Percentiles rank a stretch among this genome's conserved stretches.
Evolutionary conservation across 2,113 vertebrate species (phyloP).

Genomic region (Sinocyclocheilus maitianheensis): DNA sequence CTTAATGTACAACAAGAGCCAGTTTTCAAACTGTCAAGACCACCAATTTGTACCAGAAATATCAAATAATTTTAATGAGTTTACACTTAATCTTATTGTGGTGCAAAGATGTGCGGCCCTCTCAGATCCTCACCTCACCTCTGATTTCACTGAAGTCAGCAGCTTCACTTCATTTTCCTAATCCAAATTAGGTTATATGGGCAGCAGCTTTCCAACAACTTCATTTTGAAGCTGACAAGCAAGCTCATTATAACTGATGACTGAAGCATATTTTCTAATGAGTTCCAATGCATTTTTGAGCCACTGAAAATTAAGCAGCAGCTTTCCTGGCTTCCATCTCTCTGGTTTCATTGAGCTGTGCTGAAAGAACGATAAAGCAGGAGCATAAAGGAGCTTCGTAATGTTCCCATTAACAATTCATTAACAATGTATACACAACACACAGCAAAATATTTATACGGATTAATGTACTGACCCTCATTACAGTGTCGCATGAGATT

Average conservation of each 20-base stretch:
- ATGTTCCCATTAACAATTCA: conserved; percentile 37
- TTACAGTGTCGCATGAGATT: not conserved
- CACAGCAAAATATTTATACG: conserved; percentile 18
- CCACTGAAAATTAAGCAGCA: conserved; percentile 39
- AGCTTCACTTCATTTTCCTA: conserved; percentile 34
- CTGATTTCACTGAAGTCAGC: conserved; percentile 38
- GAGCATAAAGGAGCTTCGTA: conserved; percentile 25
- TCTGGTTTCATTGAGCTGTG: conserved; percentile 12
- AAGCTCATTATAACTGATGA: conserved; percentile 57
- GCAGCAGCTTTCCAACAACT: conserved; percentile 42
- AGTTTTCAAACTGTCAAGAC: not conserved
- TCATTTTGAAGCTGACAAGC: conserved; percentile 45
- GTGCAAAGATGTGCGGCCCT: not conserved
- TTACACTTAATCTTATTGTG: not conserved
- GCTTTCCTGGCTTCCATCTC: conserved; percentile 24
- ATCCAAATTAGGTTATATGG: conserved; percentile 44
- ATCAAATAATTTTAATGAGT: not conserved
- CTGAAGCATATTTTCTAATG: conserved; percentile 44
- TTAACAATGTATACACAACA: conserved; percentile 26
- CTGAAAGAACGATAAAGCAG: conserved; percentile 25
- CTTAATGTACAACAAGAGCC: not conserved
- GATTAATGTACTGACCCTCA: conserved; percentile 24
- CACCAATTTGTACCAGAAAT: not conserved
- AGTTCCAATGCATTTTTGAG: conserved; percentile 40
- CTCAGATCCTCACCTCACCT: conserved; percentile 11